Conservation (phyloP, 2,888 invertebrate genomes). For the Liopterus haemorrhoidalis region DNA sequence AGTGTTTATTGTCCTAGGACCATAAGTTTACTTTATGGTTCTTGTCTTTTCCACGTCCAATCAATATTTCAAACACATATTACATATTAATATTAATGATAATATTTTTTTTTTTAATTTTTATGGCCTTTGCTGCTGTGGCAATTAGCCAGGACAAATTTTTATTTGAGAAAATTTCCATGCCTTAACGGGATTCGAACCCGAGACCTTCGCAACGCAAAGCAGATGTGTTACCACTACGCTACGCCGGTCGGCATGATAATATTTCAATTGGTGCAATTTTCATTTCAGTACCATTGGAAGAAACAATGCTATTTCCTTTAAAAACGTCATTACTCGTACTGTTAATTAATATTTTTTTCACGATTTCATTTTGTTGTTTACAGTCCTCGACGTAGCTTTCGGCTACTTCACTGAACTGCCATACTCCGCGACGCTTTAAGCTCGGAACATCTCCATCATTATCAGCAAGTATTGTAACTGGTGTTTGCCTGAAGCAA, state of each 20-base stretch:
- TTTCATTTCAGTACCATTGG: too few species aligned
- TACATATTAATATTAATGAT: neutral
- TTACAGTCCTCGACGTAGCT: slow-evolving; percentile 28
- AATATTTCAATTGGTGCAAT: slow-evolving; percentile 2
- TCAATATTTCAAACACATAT: neutral
- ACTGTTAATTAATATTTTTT: too few species aligned
- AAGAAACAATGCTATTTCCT: too few species aligned
- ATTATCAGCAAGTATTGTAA: slow-evolving; percentile 27
- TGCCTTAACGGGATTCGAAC: too few species aligned
- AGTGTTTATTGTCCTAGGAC: slow-evolving; percentile 4
- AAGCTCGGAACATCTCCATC: slow-evolving; percentile 26
- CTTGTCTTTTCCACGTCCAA: neutral
- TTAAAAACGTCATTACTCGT: too few species aligned
- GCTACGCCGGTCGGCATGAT: too few species aligned
- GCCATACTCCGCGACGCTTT: slow-evolving; percentile 29
- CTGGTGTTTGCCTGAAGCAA: slow-evolving; percentile 28
- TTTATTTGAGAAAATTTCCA: too few species aligned
- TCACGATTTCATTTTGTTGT: slow-evolving; percentile 1
- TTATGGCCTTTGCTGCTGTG: too few species aligned
- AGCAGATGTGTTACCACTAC: too few species aligned
- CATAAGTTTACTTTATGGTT: slow-evolving; percentile 5
- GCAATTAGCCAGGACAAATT: too few species aligned
- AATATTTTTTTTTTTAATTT: too few species aligned
- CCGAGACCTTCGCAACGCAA: too few species aligned
- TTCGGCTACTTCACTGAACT: slow-evolving; percentile 27